Conservation (phyloP, 2,797 vertebrate genomes). For the Sebastes matsubarae region DNA sequence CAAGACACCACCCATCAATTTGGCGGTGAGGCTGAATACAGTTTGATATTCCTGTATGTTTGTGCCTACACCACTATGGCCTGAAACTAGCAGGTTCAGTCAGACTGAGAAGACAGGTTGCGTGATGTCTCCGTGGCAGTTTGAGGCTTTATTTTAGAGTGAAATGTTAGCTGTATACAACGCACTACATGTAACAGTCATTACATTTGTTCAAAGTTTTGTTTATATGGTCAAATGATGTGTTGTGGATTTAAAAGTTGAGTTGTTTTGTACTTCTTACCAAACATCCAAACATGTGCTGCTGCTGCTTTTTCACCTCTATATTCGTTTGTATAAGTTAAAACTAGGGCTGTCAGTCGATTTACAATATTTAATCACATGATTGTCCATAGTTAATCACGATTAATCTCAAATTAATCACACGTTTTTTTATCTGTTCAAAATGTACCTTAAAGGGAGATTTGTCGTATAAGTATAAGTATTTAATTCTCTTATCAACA, state of each 20-base stretch:
- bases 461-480: too few relatives aligned
- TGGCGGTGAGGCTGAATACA: slow-evolving; percentile 83
- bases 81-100: slow-evolving; percentile 78
- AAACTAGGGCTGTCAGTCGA: too few relatives aligned
- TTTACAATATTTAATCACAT: too few relatives aligned
- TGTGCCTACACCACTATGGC: slow-evolving; percentile 77
- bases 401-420: too few relatives aligned
- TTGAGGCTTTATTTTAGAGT: slow-evolving; percentile 67
- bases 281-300: not conserved
- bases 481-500: too few relatives aligned
- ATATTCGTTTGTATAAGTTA: not conserved
- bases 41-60: slow-evolving; percentile 85
- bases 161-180: slow-evolving; percentile 56
- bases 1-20: slow-evolving; percentile 86
- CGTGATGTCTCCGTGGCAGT: slow-evolving; percentile 78
- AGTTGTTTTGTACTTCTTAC: slow-evolving; percentile 13
- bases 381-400: too few relatives aligned
- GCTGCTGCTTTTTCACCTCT: not conserved
- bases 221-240: slow-evolving; percentile 32
- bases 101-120: slow-evolving; percentile 76
- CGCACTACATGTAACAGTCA: slow-evolving; percentile 44
- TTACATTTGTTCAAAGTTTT: slow-evolving; percentile 44
- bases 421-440: too few relatives aligned
- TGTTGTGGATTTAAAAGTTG: slow-evolving; percentile 7
- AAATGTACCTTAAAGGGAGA: too few relatives aligned